Evolutionary conservation across 2,797 vertebrate species (phyloP), one percentile per base, ranked within the genome.

Genomic region (Myoxocephalus aenaeus): DNA sequence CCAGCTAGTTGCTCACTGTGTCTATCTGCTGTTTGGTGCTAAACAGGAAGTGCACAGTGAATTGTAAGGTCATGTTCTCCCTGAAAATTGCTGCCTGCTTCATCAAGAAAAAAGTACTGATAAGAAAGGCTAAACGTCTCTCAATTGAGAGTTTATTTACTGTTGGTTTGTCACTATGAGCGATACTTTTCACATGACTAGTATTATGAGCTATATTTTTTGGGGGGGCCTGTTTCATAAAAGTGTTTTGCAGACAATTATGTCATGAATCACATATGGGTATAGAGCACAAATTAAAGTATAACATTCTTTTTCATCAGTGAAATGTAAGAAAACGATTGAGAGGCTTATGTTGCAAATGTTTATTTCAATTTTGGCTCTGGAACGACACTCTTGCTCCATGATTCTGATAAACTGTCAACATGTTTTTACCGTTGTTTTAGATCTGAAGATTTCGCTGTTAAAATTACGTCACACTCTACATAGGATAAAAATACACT

Each of bases 401-500:
- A 15, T 42, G 20, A 36, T 20, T 44, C 36, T 36, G 48, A 51
- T 34, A 9, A 32, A 36, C 29, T 51, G 32, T 48, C 34, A 48
- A 48, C 46, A 50, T 17, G 2, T 48, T 48, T 48, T 42, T 27
- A 34, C 2, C 0, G 1, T 29, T 14, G 18, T 42, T 61, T 42
- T 17, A 40, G 4, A 50, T 40, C 11, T 46, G 44, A 66, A 20
- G 1, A 13, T 13, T 32, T 64, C 3, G 5, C 22, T 63, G 5
- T 11, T 51, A 70, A 63, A 67, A 53, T 72, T 4, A 75, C 44
- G 2, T 77, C n/a, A 70, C 0, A 7, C 10, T 32, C 15, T 53
- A 6, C 20, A 57, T n/a, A 13, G 22, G 44, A 77, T 64, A 68
- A 44, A 84, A 70, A 77, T 61, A 70, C 15, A n/a, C 42, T 11